Percentiles rank a stretch among this genome's conserved stretches.
phyloP scores from a whole-genome alignment of 2,797 vertebrate genomes.

The Enteromius fasciolatus region DNA sequence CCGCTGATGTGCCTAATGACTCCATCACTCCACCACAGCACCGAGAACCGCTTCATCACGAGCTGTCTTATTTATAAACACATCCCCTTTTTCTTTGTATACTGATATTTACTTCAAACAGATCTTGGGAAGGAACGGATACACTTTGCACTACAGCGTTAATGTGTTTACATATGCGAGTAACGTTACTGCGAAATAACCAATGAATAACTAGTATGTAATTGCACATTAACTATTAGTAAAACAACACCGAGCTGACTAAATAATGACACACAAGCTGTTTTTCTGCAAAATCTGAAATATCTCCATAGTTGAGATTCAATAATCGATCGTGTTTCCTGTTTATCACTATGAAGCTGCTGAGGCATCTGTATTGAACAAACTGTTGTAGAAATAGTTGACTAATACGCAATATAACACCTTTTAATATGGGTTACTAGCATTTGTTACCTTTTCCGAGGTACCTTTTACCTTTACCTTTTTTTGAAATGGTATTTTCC shows the following conservation, averaged over 20 bases:
- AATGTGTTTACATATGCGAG: neutral
- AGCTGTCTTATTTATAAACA: neutral
- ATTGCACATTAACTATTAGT: neutral
- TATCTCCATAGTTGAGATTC: neutral
- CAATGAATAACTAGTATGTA: neutral
- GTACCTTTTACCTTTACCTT: too few species aligned
- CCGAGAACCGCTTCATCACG: neutral
- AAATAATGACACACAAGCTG: neutral
- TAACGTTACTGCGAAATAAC: neutral
- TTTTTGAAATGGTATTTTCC: neutral
- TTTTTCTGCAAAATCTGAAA: neutral
- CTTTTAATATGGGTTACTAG: neutral
- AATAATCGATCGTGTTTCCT: neutral
- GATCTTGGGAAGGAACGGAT: neutral
- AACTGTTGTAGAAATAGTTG: neutral
- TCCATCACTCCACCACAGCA: conserved; percentile 17
- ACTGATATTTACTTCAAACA: neutral
- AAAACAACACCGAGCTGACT: neutral
- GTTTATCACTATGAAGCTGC: neutral
- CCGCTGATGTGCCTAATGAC: conserved; percentile 43
- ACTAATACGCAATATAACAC: neutral
- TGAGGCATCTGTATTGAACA: neutral
- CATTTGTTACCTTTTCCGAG: neutral
- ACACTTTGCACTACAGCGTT: neutral
- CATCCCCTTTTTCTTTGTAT: neutral